phyloP scores from a whole-genome alignment of 2,888 invertebrate species.

The Platycnemis pennipes region DNA sequence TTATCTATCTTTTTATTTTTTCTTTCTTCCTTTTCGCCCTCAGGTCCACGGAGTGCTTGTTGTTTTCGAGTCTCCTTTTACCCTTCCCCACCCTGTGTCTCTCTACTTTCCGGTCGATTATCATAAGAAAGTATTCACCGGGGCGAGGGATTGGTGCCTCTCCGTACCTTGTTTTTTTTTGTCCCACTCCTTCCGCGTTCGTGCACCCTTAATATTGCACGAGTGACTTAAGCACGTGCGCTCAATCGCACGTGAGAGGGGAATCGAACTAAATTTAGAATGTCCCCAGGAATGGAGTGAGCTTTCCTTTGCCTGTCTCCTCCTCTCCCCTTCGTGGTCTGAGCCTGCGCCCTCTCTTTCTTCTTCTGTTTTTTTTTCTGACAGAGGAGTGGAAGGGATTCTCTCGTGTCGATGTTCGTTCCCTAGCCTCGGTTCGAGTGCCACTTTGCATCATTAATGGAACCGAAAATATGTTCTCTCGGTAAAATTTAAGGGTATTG shows the following conservation, averaged over 20 bases:
- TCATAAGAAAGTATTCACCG: conserved; percentile 14
- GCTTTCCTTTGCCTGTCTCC: not conserved
- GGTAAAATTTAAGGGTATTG: not conserved
- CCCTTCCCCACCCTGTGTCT: too few relatives aligned
- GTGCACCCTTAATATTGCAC: not conserved
- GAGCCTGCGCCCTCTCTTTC: too few relatives aligned
- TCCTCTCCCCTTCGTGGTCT: not conserved
- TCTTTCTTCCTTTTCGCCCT: not conserved
- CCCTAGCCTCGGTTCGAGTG: not conserved
- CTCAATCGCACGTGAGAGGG: not conserved
- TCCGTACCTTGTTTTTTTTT: not conserved
- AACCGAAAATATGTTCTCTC: not conserved
- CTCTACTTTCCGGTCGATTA: not conserved
- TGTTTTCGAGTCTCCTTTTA: not conserved
- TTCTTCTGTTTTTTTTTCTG: too few relatives aligned
- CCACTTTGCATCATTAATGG: not conserved
- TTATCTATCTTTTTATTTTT: too few relatives aligned
- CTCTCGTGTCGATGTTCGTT: not conserved
- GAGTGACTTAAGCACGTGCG: conserved; percentile 8
- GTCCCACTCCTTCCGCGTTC: not conserved
- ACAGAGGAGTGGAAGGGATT: not conserved
- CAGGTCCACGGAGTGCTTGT: not conserved
- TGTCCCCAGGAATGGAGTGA: not conserved
- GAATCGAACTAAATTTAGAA: conserved; percentile 7
- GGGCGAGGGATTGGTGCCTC: not conserved